Evolutionary conservation across 2,888 invertebrate genomes (phyloP).

Genomic region (Incurvaria masculella): DNA sequence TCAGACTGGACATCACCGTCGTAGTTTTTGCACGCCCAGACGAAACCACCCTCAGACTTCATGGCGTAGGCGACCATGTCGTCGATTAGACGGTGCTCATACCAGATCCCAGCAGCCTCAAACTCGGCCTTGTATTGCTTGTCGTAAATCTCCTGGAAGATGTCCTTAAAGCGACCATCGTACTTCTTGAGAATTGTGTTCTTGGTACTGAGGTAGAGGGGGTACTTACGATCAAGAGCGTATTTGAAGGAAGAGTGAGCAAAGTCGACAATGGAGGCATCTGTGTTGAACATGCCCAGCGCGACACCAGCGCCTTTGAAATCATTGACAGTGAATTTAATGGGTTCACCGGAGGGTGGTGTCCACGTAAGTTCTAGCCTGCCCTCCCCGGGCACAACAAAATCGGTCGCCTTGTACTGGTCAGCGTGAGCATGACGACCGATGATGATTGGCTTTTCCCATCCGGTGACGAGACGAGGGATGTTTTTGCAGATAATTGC

Average conservation of each 20-base stretch:
- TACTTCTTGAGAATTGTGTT: conserved; percentile 96
- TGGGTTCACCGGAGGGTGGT: conserved; percentile 61
- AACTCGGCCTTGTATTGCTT: conserved; percentile 80
- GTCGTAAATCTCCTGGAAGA: conserved; percentile 94
- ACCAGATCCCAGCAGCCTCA: conserved; percentile 90
- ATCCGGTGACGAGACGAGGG: conserved; percentile 90
- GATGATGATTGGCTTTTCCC: conserved; percentile 97
- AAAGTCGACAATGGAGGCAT: conserved; percentile 89
- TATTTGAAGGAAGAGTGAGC: conserved; percentile 93
- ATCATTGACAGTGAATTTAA: conserved; percentile 75
- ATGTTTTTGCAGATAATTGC: conserved; percentile 91
- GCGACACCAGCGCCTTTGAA: conserved; percentile 90
- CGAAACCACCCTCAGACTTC: conserved; percentile 98
- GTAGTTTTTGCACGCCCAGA: conserved; percentile 99
- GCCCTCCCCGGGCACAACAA: conserved; percentile 89
- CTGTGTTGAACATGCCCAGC: conserved; percentile 95
- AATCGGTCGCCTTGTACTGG: conserved; percentile 97
- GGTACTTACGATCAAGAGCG: conserved; percentile 81
- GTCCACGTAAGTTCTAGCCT: conserved; percentile 83
- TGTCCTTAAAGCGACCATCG: conserved; percentile 96
- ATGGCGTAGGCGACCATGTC: conserved; percentile 99
- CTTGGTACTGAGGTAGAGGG: conserved; percentile 93
- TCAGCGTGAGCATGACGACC: conserved; percentile 98
- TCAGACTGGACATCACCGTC: conserved; percentile 99
- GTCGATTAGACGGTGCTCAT: conserved; percentile 97